Evolutionary conservation across 2,888 invertebrate species (phyloP), one percentile per base, ranked within the genome.

Genomic region (Eilema caniola): DNA sequence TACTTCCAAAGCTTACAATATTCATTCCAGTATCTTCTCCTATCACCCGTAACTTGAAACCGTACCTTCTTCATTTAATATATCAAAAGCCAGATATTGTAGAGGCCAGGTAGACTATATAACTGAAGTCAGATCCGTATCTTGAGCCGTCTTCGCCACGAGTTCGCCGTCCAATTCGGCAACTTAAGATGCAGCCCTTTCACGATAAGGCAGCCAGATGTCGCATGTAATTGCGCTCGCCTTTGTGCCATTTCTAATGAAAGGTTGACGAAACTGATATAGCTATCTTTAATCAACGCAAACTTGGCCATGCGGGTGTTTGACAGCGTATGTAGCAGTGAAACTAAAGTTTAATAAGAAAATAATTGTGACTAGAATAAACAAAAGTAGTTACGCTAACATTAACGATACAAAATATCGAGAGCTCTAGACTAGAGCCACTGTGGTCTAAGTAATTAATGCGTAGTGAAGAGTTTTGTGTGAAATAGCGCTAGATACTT

Each of bases 261-360:
- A 93, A 94, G 94, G 93, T 93, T 90, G 89, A 87, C 88, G 92
- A 92, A 92, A 92, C 92, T 93, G 94, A 95, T 95, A 92, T 93
- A 89, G 91, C 90, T 92, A 95, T 95, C 95, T 94, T 93, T 92
- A 93, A 95, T 95, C 95, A 93, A 92, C 90, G 90, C 86, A 86
- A 93, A 93, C 94, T 93, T 95, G 92, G 89, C 86, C 89, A 93
- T 92, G 92, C 92, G 91, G 93, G 92, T 84, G 86, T 87, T 87
- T 89, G 89, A 88, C 89, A 83, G 83, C 76, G 79, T 80, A 84
- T 84, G 90, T 88, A 81, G 83, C 72, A 47, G 69, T 66, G 3
- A 53, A 72, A 67, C 25, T 63, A n/a, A 62, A 47, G 53, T 64
- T 57, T 66, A 59, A 23, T 31, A 20, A 53, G 47, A 66, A 62